phyloP scores from a whole-genome alignment of 2,888 invertebrate genomes.

The Hesperia comma region DNA sequence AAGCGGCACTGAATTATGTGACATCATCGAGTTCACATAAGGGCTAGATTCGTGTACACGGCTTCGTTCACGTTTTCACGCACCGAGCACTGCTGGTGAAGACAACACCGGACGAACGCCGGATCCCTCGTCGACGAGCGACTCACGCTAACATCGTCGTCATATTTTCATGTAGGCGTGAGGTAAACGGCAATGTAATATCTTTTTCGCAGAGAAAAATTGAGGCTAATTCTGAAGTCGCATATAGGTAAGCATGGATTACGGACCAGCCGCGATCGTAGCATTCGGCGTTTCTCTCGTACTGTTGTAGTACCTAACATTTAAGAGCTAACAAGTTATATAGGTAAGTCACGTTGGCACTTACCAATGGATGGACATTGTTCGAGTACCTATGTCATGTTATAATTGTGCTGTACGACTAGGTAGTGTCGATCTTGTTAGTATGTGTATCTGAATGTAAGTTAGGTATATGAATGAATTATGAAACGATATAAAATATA shows the following conservation, averaged over 20 bases:
- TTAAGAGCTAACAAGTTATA: slow-evolving; percentile 53
- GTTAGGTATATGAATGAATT: too few species aligned
- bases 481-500: neutral
- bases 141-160: slow-evolving; percentile 52
- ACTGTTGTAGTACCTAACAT: slow-evolving; percentile 47
- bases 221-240: slow-evolving; percentile 42
- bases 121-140: slow-evolving; percentile 76
- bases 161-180: slow-evolving; percentile 36
- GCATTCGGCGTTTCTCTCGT: slow-evolving; percentile 44
- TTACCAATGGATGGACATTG: slow-evolving; percentile 34
- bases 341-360: slow-evolving; percentile 54
- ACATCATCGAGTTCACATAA: slow-evolving; percentile 54
- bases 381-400: slow-evolving; percentile 1
- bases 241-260: slow-evolving; percentile 41
- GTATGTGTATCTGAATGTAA: neutral
- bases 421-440: neutral
- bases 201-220: slow-evolving; percentile 29
- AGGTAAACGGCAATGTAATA: slow-evolving; percentile 34
- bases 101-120: slow-evolving; percentile 76
- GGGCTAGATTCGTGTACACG: slow-evolving; percentile 59
- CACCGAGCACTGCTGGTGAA: slow-evolving; percentile 73
- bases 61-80: slow-evolving; percentile 54
- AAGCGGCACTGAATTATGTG: slow-evolving; percentile 58
- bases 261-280: slow-evolving; percentile 46
- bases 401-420: neutral